These are phyloP conservation scores for Eurypyga helias DNA, from an alignment of 2,113 vertebrate species.

Conservation along the genomic window DNA sequence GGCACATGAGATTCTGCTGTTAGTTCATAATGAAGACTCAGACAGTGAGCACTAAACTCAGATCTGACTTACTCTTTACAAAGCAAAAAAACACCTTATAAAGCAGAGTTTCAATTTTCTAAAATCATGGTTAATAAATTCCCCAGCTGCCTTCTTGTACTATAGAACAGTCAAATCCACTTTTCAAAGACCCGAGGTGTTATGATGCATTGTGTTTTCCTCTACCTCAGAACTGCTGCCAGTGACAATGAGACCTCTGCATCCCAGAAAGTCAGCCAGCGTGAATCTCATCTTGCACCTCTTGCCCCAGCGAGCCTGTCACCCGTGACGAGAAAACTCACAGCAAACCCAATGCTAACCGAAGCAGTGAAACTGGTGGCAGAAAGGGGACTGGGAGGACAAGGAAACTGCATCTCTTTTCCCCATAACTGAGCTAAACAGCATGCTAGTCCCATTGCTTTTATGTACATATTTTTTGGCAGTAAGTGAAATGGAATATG, in stretches of 20 bases:
- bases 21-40: not conserved
- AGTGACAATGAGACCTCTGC: not conserved
- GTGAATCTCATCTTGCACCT: not conserved
- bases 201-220: not conserved
- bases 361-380: not conserved
- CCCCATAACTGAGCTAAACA: not conserved
- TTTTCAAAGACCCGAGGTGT: not conserved
- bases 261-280: not conserved
- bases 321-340: not conserved
- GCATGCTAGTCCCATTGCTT: slow-evolving; percentile 20
- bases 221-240: not conserved
- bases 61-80: not conserved
- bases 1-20: not conserved
- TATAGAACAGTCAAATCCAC: not conserved
- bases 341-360: not conserved
- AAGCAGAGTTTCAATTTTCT: not conserved
- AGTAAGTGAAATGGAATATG: slow-evolving; percentile 32
- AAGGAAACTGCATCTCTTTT: slow-evolving; percentile 5
- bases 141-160: slow-evolving; percentile 5
- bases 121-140: slow-evolving; percentile 37
- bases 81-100: not conserved
- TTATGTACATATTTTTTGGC: slow-evolving; percentile 56
- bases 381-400: not conserved
- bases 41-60: not conserved
- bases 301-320: not conserved